A percentile compares a stretch with the other conserved stretches of the same genome.
Conservation (phyloP, 2,888 invertebrate genomes). For the Resseliella maxima region DNA sequence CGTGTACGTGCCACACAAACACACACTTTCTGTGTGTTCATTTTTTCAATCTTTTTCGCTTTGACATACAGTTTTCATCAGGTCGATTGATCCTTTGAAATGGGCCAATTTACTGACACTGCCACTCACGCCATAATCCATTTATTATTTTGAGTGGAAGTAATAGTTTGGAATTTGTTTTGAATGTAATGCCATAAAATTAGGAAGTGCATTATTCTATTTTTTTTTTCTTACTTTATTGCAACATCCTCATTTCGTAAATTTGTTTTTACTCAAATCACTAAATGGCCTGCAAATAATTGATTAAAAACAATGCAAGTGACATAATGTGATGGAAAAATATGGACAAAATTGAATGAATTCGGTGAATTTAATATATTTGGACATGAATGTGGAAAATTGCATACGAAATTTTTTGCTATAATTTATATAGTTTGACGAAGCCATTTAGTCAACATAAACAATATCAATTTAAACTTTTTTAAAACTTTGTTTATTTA, state of each 20-base stretch:
- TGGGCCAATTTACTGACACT: neutral
- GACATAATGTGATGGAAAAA: neutral
- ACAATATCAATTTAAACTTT: too few relatives aligned
- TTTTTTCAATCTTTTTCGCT: too few relatives aligned
- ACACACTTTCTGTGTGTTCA: too few relatives aligned
- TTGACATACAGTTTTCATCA: neutral
- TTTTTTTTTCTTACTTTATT: conserved; percentile 2
- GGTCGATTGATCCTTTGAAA: neutral
- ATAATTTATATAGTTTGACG: too few relatives aligned
- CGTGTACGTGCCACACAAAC: neutral
- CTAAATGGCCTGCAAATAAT: neutral
- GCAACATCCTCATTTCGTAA: neutral
- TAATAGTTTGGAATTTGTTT: neutral
- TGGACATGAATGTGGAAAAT: too few relatives aligned
- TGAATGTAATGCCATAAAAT: neutral
- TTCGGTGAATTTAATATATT: neutral
- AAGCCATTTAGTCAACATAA: too few relatives aligned
- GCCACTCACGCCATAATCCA: neutral
- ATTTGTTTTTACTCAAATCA: neutral
- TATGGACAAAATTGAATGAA: neutral
- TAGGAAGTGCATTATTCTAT: neutral
- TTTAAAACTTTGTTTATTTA: too few relatives aligned
- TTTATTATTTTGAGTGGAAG: neutral
- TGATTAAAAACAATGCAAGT: conserved; percentile 3
- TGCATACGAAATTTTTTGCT: too few relatives aligned